phyloP scores from a whole-genome alignment of 2,888 invertebrate species.

The Allophyes oxyacanthae region DNA sequence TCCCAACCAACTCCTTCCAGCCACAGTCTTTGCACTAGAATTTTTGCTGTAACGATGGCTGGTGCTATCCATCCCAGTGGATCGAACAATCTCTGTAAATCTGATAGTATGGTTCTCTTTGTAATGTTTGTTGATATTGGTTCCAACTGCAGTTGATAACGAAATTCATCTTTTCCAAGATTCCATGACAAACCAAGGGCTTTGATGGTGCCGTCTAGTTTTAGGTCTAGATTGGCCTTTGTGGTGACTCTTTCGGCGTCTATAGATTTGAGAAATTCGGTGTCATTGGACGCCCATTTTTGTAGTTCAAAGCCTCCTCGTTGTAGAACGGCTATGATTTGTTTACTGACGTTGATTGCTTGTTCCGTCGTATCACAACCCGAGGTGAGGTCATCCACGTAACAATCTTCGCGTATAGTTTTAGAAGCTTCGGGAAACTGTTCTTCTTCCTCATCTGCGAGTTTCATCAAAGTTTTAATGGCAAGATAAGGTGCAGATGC shows the following conservation, averaged over 20 bases:
- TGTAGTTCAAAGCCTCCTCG: slow-evolving; percentile 6
- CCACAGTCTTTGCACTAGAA: slow-evolving; percentile 44
- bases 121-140: slow-evolving; percentile 26
- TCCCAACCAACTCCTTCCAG: slow-evolving; percentile 39
- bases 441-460: slow-evolving; percentile 3
- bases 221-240: slow-evolving; percentile 9
- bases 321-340: slow-evolving; percentile 4
- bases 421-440: not conserved
- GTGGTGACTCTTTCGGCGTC: not conserved
- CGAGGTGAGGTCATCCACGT: not conserved
- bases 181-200: slow-evolving; percentile 18
- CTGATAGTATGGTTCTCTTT: slow-evolving; percentile 46
- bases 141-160: slow-evolving; percentile 21
- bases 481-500: slow-evolving; percentile 11
- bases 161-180: slow-evolving; percentile 22
- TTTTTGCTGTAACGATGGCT: slow-evolving; percentile 35
- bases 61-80: slow-evolving; percentile 22
- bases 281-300: slow-evolving; percentile 18
- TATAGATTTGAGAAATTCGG: slow-evolving; percentile 9
- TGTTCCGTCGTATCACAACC: not conserved
- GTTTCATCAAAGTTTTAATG: slow-evolving; percentile 1
- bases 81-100: slow-evolving; percentile 25
- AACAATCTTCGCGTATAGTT: not conserved
- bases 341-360: slow-evolving; percentile 3
- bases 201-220: slow-evolving; percentile 8